Evolutionary conservation across 2,113 vertebrate species (phyloP).

Genomic region (Panurus biarmicus): DNA sequence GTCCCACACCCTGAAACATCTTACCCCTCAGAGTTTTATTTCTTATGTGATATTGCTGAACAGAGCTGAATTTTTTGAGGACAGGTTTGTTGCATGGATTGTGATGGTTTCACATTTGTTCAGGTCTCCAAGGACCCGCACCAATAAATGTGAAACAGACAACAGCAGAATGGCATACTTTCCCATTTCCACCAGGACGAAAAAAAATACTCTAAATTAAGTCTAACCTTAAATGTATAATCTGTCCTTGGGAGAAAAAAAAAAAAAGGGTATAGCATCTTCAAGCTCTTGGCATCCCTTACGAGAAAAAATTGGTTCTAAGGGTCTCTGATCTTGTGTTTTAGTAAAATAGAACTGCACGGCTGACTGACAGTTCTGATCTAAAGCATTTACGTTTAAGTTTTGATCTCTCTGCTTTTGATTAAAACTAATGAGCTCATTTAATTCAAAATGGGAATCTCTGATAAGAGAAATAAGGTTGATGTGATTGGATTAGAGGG

Average conservation of each 20-base stretch:
- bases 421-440: conserved; percentile 98
- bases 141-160: conserved; percentile 70
- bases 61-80: conserved; percentile 58
- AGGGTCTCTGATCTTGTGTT: conserved; percentile 91
- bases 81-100: conserved; percentile 49
- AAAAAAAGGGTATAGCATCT: conserved; percentile 66
- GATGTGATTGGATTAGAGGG: conserved; percentile 97
- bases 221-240: conserved; percentile 83
- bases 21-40: conserved; percentile 48
- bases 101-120: conserved; percentile 58
- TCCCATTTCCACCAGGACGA: conserved; percentile 68
- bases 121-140: conserved; percentile 64
- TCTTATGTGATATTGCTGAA: conserved; percentile 51
- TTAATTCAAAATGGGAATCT: conserved; percentile 97
- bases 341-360: conserved; percentile 89
- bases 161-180: conserved; percentile 63
- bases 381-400: conserved; percentile 94
- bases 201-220: conserved; percentile 71
- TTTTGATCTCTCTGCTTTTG: conserved; percentile 97
- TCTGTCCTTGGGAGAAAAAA: conserved; percentile 74
- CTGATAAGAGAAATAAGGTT: conserved; percentile 97
- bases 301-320: conserved; percentile 83
- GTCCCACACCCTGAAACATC: conserved; percentile 7
- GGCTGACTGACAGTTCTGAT: conserved; percentile 93
- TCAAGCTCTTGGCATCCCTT: conserved; percentile 79